Base-by-base conservation (phyloP, 2,113 vertebrate species). In the Chloebia gouldiae region DNA sequence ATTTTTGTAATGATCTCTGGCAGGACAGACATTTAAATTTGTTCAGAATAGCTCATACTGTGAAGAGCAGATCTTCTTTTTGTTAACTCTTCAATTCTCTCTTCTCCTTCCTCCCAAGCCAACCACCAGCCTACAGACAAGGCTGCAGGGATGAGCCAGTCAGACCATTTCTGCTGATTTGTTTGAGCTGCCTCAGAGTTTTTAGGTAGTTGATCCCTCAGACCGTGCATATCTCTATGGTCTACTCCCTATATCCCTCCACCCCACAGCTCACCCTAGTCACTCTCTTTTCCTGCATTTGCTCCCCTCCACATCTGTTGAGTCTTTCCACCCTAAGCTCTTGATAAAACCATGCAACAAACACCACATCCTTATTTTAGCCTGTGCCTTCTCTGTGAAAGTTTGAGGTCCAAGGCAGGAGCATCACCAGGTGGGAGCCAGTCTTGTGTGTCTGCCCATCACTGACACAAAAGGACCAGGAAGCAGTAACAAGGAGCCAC, bases 341-440 rank as follows among this genome's bases (percentile, higher is more conserved):
- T 30, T 16, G 25, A 39, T 24, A 37, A 47, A 90, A 47, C 6
- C 33, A 40, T 47, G 35, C 9, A 86, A 25, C 0, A 3, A 86
- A 25, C 0, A 3, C 2, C 37, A 28, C 0, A 0, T 23, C 31
- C 5, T 17, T 33, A 73, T 47, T 84, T 60, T 47, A 53, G 42
- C 12, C 50, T 9, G 81, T 45, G 19, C 4, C n/a, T 56, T 39
- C 54, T 51, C 64, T 30, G 22, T 27, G 49, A 14, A 54, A 76
- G 30, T 5, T 53, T 49, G 27, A 73, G 59, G 40, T 49, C 54
- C 60, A 54, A 72, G 54, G 12, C 68, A 83, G 15, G 15, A 72
- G 20, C 30, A 15, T 73, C 4, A 4, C 24, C 21, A 16, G 8
- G 4, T 10, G 30, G 22, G 27, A 64, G 12, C 6, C 21, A 22